These are phyloP conservation scores for Drosophila histrio DNA, from an alignment of 2,888 invertebrate species.

Conservation along the genomic window DNA sequence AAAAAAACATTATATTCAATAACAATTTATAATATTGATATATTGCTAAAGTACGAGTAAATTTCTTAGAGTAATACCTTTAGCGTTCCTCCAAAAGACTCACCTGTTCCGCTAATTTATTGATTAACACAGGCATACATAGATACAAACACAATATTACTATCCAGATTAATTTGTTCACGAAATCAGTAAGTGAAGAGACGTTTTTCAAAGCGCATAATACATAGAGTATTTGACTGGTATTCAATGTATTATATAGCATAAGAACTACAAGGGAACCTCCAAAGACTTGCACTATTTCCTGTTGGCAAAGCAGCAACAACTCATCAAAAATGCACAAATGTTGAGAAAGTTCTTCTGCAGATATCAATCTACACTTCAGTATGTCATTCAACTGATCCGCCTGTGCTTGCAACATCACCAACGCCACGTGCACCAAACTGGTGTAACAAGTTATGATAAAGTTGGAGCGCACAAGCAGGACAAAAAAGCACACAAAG, in stretches of 20 bases:
- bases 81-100: too few species aligned
- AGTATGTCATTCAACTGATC: slow-evolving; percentile 1
- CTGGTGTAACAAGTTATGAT: slow-evolving; percentile 22
- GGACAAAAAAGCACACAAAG: background rate
- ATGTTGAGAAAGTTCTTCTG: background rate
- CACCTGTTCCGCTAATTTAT: too few species aligned
- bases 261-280: background rate
- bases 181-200: too few species aligned
- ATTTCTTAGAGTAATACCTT: too few species aligned
- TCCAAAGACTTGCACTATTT: slow-evolving; percentile 8
- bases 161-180: too few species aligned
- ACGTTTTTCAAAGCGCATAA: too few species aligned
- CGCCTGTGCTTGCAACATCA: slow-evolving; percentile 7
- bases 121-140: too few species aligned
- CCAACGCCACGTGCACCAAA: slow-evolving; percentile 13
- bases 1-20: too few species aligned
- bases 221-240: background rate
- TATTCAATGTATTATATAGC: slow-evolving; percentile 3
- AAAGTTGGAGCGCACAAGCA: slow-evolving; percentile 10
- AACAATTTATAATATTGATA: too few species aligned
- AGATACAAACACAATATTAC: too few species aligned
- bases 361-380: background rate
- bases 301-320: slow-evolving; percentile 8
- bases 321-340: slow-evolving; percentile 3
- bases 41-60: too few species aligned